phyloP scores from a whole-genome alignment of 2,888 invertebrate species.

The Oxyteleia sp. region DNA sequence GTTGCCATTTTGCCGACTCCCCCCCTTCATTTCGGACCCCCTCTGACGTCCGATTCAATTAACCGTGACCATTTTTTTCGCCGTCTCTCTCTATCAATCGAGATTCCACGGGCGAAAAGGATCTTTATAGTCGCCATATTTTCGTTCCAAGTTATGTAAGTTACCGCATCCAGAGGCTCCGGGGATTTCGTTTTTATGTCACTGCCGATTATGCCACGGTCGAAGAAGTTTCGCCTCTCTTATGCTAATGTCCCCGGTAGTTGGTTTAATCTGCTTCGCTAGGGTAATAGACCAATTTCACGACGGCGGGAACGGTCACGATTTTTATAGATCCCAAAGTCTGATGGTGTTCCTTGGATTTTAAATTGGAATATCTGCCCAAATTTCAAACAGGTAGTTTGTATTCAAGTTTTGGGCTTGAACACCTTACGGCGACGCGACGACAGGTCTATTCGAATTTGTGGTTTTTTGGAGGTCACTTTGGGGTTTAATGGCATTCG shows the following conservation, averaged over 20 bases:
- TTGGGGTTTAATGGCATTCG: too few species aligned
- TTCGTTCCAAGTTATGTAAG: conserved; percentile 64
- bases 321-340: too few species aligned
- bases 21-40: neutral
- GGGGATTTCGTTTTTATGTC: conserved; percentile 43
- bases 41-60: conserved; percentile 45
- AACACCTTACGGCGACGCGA: too few species aligned
- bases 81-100: conserved; percentile 33
- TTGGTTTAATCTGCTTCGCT: too few species aligned
- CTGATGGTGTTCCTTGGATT: too few species aligned
- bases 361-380: too few species aligned
- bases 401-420: too few species aligned
- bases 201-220: neutral
- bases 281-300: too few species aligned
- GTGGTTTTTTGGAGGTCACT: too few species aligned
- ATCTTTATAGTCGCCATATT: conserved; percentile 59
- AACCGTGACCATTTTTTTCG: conserved; percentile 50
- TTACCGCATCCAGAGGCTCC: conserved; percentile 49
- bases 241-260: conserved; percentile 39
- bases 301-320: too few species aligned
- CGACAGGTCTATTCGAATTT: too few species aligned
- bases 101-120: conserved; percentile 52
- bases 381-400: too few species aligned
- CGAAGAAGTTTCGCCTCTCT: conserved; percentile 15
- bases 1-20: conserved; percentile 38